phyloP scores from a whole-genome alignment of 2,113 vertebrate species.

The Chaetura pelagica region DNA sequence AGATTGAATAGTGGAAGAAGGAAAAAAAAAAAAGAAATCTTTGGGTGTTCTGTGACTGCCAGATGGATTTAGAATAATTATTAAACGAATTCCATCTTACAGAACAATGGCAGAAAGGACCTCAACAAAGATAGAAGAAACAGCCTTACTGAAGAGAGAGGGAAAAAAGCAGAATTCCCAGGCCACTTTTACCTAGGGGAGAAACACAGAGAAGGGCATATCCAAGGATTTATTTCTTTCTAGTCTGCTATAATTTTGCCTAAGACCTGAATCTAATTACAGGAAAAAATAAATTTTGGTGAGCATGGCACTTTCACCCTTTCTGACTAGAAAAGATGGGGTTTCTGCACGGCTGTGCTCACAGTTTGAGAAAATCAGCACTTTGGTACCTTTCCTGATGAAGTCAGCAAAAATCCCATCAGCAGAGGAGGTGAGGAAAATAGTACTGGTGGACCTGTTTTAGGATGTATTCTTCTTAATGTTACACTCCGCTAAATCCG shows the following conservation, averaged over 20 bases:
- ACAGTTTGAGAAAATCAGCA: not conserved
- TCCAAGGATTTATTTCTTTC: not conserved
- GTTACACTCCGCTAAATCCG: not conserved
- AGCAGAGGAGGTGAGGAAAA: not conserved
- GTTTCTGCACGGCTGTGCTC: not conserved
- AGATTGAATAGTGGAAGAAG: not conserved
- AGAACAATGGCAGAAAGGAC: not conserved
- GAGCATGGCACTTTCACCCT: not conserved
- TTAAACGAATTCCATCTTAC: not conserved
- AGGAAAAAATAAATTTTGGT: not conserved
- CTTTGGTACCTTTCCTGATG: not conserved
- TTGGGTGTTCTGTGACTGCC: not conserved
- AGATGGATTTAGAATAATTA: slow-evolving; percentile 10
- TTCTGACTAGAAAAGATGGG: not conserved
- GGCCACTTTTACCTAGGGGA: not conserved
- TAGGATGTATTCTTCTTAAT: not conserved
- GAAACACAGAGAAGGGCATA: not conserved
- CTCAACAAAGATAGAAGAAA: not conserved
- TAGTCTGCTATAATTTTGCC: not conserved
- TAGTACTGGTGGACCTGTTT: not conserved
- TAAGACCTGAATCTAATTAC: not conserved
- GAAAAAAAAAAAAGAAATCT: not conserved
- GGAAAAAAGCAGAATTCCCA: not conserved
- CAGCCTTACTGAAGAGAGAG: not conserved
- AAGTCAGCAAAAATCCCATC: not conserved